These are phyloP conservation scores for Ciconia nigra DNA, from an alignment of 2,797 vertebrate genomes.

Conservation along the genomic window DNA sequence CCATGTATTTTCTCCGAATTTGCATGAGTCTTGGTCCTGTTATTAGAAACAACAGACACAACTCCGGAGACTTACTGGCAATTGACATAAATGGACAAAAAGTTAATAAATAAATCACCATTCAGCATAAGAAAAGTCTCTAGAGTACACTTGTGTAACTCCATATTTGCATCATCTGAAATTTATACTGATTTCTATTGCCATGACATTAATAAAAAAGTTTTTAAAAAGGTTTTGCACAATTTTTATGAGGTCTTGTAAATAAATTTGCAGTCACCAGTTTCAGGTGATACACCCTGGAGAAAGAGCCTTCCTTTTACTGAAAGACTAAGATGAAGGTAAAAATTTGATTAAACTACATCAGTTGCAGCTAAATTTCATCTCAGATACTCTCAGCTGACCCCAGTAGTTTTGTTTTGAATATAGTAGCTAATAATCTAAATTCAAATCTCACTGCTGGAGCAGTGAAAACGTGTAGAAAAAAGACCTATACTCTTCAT, in stretches of 20 bases:
- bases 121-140: constrained; percentile 22
- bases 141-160: constrained; percentile 9
- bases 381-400: background rate
- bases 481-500: background rate
- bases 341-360: constrained; percentile 1
- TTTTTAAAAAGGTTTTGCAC: background rate
- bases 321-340: background rate
- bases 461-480: background rate
- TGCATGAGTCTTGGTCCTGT: constrained; percentile 35
- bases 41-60: constrained; percentile 58
- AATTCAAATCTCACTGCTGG: background rate
- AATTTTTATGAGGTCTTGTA: background rate
- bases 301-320: background rate
- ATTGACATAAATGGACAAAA: constrained; percentile 2
- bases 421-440: background rate
- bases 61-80: constrained; percentile 61
- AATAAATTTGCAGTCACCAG: background rate
- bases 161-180: constrained; percentile 57
- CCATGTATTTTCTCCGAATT: constrained; percentile 29
- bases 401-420: constrained; percentile 18
- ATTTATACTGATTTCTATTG: constrained; percentile 6
- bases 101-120: constrained; percentile 67
- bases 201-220: background rate
- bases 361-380: background rate
- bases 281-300: constrained; percentile 26